Conservation (phyloP, 1,140 invertebrate species). For the Agrilus planipennis region DNA sequence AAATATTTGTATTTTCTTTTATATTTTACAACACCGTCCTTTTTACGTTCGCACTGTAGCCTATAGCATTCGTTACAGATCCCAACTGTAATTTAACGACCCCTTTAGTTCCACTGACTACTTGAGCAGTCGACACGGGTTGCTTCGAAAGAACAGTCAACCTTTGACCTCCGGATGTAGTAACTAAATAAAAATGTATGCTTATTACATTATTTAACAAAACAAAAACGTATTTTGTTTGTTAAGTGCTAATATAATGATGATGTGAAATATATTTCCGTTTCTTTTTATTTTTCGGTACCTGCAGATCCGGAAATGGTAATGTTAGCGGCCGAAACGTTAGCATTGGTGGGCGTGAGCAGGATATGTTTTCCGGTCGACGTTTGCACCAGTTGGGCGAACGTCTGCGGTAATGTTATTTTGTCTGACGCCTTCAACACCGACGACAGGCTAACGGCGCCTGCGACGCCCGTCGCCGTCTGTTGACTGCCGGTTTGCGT, state of each 20-base stretch:
- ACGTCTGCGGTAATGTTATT: slow-evolving; percentile 21
- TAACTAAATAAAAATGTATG: too few species aligned
- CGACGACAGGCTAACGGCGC: slow-evolving; percentile 36
- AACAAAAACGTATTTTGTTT: too few species aligned
- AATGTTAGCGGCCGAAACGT: slow-evolving; percentile 23
- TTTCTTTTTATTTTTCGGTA: too few species aligned
- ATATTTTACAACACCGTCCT: too few species aligned
- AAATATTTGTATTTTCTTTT: too few species aligned
- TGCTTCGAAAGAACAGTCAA: slow-evolving; percentile 44
- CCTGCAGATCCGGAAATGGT: slow-evolving; percentile 25
- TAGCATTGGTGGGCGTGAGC: slow-evolving; percentile 36
- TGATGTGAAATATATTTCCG: slow-evolving; percentile 2
- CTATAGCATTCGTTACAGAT: slow-evolving; percentile 20
- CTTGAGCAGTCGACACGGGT: slow-evolving; percentile 28
- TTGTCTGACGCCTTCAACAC: slow-evolving; percentile 27
- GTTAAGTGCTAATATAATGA: slow-evolving; percentile 5
- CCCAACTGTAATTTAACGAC: slow-evolving; percentile 28
- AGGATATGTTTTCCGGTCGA: slow-evolving; percentile 55
- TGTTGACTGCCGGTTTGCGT: slow-evolving; percentile 8
- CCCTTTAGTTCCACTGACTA: slow-evolving; percentile 30
- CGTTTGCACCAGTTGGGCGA: slow-evolving; percentile 57
- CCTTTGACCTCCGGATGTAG: slow-evolving; percentile 40
- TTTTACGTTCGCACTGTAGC: too few species aligned
- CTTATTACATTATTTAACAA: too few species aligned
- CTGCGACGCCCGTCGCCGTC: slow-evolving; percentile 23